Evolutionary conservation across 2,113 vertebrate genomes (phyloP).

Genomic region (Nerophis lumbriciformis): DNA sequence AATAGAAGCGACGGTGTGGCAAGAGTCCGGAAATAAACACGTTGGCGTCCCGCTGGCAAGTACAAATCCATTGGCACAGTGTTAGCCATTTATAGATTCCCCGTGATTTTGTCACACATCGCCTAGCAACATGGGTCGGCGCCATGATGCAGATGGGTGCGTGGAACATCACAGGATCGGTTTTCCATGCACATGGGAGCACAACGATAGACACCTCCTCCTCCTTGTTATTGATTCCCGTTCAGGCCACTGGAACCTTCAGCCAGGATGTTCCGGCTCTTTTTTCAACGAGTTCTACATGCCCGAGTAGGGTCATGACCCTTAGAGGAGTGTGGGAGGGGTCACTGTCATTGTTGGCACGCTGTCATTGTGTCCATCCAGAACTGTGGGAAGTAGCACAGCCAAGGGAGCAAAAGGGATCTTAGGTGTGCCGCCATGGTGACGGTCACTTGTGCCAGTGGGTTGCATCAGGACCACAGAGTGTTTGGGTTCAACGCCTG

Average conservation of each 20-base stretch:
- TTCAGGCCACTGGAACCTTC: neutral
- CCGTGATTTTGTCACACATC: constrained; percentile 16
- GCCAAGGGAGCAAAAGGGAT: constrained; percentile 5
- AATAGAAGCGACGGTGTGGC: constrained; percentile 28
- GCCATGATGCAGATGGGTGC: neutral
- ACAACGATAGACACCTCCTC: neutral
- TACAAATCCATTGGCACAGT: constrained; percentile 11
- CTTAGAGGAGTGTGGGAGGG: no score
- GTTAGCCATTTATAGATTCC: neutral
- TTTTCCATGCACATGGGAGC: constrained; percentile 6
- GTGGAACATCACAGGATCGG: neutral
- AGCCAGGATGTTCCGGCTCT: no score
- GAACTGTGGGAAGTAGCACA: constrained; percentile 39
- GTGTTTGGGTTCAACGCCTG: no score
- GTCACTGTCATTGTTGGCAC: no score
- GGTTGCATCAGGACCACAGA: no score
- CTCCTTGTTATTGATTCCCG: neutral
- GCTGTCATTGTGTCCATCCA: constrained; percentile 4
- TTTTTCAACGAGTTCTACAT: no score
- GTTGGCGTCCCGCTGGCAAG: neutral
- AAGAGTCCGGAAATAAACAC: constrained; percentile 14
- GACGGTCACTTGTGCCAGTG: no score
- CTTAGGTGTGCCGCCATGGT: no score
- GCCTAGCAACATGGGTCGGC: constrained; percentile 35
- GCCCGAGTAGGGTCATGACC: no score